A percentile compares a stretch with the other conserved stretches of the same genome.
phyloP scores from a whole-genome alignment of 2,797 vertebrate genomes.

The Channa striata region DNA sequence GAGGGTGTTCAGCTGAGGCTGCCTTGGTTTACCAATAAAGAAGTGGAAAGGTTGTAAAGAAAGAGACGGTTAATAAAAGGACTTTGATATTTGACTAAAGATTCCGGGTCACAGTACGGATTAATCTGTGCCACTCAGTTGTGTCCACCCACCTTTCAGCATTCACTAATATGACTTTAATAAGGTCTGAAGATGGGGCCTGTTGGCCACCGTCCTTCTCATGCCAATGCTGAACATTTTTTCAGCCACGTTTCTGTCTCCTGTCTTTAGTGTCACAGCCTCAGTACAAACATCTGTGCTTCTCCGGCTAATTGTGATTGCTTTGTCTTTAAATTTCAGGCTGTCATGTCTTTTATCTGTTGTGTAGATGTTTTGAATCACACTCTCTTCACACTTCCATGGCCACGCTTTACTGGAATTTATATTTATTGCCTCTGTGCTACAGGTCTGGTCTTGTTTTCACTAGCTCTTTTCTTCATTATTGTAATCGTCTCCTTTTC shows the following conservation, averaged over 20 bases:
- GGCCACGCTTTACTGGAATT: slow-evolving; percentile 11
- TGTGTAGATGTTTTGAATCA: not conserved
- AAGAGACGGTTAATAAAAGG: slow-evolving; percentile 31
- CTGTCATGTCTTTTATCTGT: slow-evolving; percentile 6
- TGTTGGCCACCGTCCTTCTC: slow-evolving; percentile 16
- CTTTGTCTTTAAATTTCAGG: slow-evolving; percentile 11
- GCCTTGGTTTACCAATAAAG: slow-evolving; percentile 5
- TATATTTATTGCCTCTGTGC: not conserved
- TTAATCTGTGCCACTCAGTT: slow-evolving; percentile 19
- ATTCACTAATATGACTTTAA: slow-evolving; percentile 48
- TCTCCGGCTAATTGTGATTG: slow-evolving; percentile 6
- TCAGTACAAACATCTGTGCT: too few species aligned
- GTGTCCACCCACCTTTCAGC: slow-evolving; percentile 21
- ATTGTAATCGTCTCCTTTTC: slow-evolving; percentile 9
- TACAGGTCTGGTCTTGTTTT: not conserved
- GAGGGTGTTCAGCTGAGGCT: slow-evolving; percentile 16
- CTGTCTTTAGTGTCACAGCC: slow-evolving; percentile 10
- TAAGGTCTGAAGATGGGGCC: slow-evolving; percentile 19
- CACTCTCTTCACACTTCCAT: slow-evolving; percentile 1
- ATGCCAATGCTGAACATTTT: slow-evolving; percentile 31
- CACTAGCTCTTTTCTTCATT: slow-evolving; percentile 1
- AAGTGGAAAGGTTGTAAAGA: slow-evolving; percentile 11
- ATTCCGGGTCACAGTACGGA: slow-evolving; percentile 21
- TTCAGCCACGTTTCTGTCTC: slow-evolving; percentile 10
- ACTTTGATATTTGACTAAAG: slow-evolving; percentile 29